phyloP scores from a whole-genome alignment of 2,888 invertebrate species.

The Apamea crenata region DNA sequence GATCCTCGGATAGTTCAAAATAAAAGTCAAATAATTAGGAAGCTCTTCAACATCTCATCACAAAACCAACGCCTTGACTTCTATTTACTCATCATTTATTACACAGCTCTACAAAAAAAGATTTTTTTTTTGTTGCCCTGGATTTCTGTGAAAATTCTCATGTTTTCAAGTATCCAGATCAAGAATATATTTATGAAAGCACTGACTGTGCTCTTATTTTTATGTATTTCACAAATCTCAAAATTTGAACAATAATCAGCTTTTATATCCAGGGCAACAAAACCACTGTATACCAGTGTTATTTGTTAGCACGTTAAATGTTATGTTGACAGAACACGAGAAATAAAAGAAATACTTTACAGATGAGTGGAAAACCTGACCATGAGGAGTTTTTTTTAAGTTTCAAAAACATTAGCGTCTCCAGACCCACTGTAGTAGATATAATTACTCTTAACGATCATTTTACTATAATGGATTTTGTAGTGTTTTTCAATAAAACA shows the following conservation, averaged over 20 bases:
- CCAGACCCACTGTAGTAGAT: background rate
- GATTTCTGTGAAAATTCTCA: too few relatives aligned
- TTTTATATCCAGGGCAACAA: too few relatives aligned
- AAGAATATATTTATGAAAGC: too few relatives aligned
- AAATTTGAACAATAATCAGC: too few relatives aligned
- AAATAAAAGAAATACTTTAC: too few relatives aligned
- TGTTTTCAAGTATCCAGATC: too few relatives aligned
- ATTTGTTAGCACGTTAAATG: background rate
- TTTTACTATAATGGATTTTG: background rate
- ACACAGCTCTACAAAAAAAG: too few relatives aligned
- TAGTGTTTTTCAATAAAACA: background rate
- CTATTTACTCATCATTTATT: constrained; percentile 19
- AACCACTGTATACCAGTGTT: too few relatives aligned
- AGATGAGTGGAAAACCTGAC: background rate
- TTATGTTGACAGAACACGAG: constrained; percentile 1
- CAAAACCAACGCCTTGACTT: constrained; percentile 30
- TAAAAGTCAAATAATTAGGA: constrained; percentile 19
- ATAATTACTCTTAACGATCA: constrained; percentile 5
- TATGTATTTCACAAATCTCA: too few relatives aligned
- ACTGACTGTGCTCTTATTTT: too few relatives aligned
- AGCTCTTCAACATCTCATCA: background rate
- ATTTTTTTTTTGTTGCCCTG: too few relatives aligned
- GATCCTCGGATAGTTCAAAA: background rate
- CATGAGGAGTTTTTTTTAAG: background rate
- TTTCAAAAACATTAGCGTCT: background rate